Conservation (phyloP, 2,888 invertebrate species). For the Vannuccia rotundouncinata region DNA sequence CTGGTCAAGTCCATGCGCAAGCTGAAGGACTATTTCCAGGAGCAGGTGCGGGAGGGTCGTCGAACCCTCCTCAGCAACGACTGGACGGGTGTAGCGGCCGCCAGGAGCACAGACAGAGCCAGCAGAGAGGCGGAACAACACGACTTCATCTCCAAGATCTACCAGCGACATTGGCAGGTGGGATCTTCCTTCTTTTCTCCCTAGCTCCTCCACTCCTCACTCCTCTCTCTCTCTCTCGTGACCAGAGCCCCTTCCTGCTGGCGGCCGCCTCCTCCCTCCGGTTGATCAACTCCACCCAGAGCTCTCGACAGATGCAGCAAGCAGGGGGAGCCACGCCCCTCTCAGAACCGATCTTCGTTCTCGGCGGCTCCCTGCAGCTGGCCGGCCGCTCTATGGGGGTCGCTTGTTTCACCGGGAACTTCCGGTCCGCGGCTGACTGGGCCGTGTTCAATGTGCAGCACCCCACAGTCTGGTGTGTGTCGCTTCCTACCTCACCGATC, state of each 20-base stretch:
- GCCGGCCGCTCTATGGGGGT: slow-evolving; percentile 18
- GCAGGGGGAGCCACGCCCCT: background rate
- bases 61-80: background rate
- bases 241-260: background rate
- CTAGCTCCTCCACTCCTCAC: background rate
- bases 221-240: background rate
- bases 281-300: background rate
- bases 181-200: background rate
- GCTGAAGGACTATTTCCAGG: slow-evolving; percentile 28
- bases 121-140: background rate
- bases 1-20: slow-evolving; percentile 28
- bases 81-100: background rate
- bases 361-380: slow-evolving; percentile 36
- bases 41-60: slow-evolving; percentile 28
- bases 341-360: background rate
- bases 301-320: background rate
- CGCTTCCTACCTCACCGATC: too few species aligned
- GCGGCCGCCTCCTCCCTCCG: background rate
- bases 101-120: background rate
- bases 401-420: slow-evolving; percentile 37
- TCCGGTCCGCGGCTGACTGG: slow-evolving; percentile 35
- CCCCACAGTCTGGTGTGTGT: slow-evolving; percentile 18
- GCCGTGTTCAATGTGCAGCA: slow-evolving; percentile 37
- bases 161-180: slow-evolving; percentile 35
- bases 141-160: slow-evolving; percentile 28